These are phyloP conservation scores for Regulus satrapa DNA, from an alignment of 2,113 vertebrate species.

Conservation along the genomic window DNA sequence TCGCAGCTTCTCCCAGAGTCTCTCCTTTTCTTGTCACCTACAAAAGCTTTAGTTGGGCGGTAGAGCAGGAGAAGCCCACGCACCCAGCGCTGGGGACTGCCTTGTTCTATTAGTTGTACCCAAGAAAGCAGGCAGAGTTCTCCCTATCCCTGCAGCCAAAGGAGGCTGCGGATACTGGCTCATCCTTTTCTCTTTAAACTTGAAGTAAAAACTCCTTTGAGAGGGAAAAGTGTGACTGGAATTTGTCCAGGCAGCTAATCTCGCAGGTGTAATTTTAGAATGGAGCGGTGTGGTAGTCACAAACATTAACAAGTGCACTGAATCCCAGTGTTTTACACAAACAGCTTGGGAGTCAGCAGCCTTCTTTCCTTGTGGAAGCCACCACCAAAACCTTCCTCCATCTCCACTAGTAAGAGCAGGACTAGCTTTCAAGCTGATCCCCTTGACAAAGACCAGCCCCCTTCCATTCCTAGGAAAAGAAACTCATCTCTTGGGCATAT, in stretches of 20 bases:
- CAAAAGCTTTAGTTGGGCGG: slow-evolving; percentile 41
- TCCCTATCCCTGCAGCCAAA: not conserved
- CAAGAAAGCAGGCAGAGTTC: slow-evolving; percentile 14
- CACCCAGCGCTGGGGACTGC: not conserved
- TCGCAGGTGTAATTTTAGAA: not conserved
- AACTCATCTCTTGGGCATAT: not conserved
- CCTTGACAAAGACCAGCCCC: not conserved
- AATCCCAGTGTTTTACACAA: not conserved
- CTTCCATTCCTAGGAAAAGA: not conserved
- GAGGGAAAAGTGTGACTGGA: not conserved
- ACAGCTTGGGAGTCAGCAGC: not conserved
- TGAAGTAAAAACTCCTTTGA: not conserved
- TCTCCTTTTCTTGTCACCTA: not conserved
- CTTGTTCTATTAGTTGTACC: not conserved
- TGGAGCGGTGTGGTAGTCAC: not conserved
- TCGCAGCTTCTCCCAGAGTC: not conserved
- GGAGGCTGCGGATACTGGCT: not conserved
- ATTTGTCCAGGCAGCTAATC: not conserved
- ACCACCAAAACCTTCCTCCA: not conserved
- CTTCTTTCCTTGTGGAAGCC: not conserved
- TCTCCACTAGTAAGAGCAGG: not conserved
- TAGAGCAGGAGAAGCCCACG: not conserved
- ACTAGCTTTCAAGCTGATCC: not conserved
- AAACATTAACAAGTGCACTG: not conserved
- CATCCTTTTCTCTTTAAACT: not conserved